Evolutionary conservation across 2,113 vertebrate species (phyloP).

Genomic region (Catharus minimus): DNA sequence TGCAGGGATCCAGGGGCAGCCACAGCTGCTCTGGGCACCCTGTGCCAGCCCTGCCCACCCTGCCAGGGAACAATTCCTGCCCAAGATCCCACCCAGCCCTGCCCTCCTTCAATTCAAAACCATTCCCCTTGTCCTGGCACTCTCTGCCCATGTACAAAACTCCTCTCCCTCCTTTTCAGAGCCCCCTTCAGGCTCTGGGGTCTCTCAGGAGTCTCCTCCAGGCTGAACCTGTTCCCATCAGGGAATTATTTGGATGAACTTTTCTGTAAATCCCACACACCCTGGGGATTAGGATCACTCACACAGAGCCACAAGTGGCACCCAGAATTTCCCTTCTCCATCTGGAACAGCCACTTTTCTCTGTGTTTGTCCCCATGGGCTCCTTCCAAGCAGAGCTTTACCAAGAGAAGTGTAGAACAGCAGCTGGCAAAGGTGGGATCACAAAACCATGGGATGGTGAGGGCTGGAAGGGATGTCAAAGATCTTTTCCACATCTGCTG

Average conservation of each 20-base stretch:
- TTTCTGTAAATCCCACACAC: not conserved
- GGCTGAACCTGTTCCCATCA: not conserved
- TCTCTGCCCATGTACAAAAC: fast-evolving
- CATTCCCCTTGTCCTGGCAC: not conserved
- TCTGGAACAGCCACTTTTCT: not conserved
- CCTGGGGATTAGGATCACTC: not conserved
- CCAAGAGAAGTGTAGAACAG: not conserved
- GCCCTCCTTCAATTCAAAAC: not conserved
- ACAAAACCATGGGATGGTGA: fast-evolving
- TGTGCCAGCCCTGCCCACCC: not conserved
- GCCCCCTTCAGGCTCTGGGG: not conserved
- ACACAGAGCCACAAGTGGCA: not conserved
- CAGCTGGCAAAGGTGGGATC: fast-evolving
- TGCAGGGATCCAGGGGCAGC: not conserved
- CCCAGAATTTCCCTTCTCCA: not conserved
- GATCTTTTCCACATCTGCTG: not conserved
- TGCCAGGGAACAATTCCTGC: not conserved
- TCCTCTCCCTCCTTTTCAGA: not conserved
- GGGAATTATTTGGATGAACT: not conserved
- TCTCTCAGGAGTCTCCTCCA: not conserved
- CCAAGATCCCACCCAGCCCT: fast-evolving
- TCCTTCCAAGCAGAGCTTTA: not conserved
- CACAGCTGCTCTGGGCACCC: not conserved
- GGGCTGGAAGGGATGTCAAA: not conserved
- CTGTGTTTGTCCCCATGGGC: fast-evolving